Conservation (phyloP, 1,140 invertebrate genomes). For the Orchestia grillus region DNA sequence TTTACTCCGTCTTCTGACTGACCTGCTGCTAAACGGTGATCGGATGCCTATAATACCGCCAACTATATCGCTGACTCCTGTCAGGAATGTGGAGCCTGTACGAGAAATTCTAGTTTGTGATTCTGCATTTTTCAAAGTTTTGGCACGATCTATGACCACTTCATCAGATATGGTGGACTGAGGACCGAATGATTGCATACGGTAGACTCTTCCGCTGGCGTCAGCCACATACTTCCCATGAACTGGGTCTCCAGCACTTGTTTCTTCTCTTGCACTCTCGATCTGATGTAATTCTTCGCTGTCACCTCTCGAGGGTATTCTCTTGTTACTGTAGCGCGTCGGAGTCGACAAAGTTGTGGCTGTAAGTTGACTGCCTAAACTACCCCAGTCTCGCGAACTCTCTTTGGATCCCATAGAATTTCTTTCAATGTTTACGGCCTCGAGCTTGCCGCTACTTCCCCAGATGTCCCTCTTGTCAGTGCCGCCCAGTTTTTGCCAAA, state of each 20-base stretch:
- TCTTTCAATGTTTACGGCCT: conserved; percentile 11
- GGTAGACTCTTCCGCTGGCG: neutral
- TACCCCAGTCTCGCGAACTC: conserved; percentile 45
- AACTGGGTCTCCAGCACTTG: neutral
- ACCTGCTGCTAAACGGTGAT: conserved; percentile 1
- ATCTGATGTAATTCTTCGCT: neutral
- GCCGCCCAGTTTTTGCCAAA: conserved; percentile 39
- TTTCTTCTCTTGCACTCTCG: neutral
- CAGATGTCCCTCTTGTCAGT: conserved; percentile 31
- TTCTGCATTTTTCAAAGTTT: conserved; percentile 32
- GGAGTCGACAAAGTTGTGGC: conserved; percentile 28
- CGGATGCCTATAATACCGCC: conserved; percentile 20
- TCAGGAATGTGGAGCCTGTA: neutral
- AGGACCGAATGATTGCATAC: neutral
- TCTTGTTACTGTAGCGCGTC: neutral
- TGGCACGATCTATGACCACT: neutral
- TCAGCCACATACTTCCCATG: neutral
- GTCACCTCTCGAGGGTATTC: neutral
- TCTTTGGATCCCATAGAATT: conserved; percentile 46
- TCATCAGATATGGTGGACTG: conserved; percentile 9
- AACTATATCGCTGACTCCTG: conserved; percentile 28
- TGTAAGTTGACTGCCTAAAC: conserved; percentile 46
- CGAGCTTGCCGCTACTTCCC: conserved; percentile 31
- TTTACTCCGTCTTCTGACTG: conserved; percentile 17
- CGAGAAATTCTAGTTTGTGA: conserved; percentile 37